Base-by-base conservation (phyloP, 2,113 vertebrate species). In the Ochotona curzoniae region DNA sequence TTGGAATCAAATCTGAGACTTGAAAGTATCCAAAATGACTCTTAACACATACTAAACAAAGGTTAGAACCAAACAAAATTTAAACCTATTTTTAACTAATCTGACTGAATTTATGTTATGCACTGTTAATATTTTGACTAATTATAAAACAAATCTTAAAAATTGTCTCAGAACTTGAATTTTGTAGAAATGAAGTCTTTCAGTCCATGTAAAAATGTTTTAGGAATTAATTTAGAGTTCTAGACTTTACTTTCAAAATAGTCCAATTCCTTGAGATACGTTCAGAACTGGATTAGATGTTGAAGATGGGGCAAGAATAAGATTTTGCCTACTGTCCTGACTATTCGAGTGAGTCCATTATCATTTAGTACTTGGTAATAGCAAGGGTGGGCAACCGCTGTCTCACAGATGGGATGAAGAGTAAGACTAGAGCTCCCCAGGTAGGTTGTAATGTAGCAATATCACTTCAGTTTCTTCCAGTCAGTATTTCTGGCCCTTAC, bases 201-300 rank as follows among this genome's bases (percentile, higher is more conserved):
- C 61, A 66, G 20, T 28, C 35, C 75, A 30, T 18, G 79, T 64
- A 79, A 20, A 91, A 83, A 70, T 70, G 44, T 57, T 82, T 93
- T 83, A 47, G 28, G 61, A 79, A 76, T 78, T 73, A 57, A 82
- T 35, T 86, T 89, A 57, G 63, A 81, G 47, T 60, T 70, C 9
- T 70, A 11, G 32, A 54, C 4, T 28, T 57, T 88, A 25, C 5
- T 54, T 71, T 73, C 20, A 78, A 32, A 78, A 32, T 49, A 8
- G 86, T 63, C 51, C 32, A 78, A 28, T 83, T 83, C 38, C 25
- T 44, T 79, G 64, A 87, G 23, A 44, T 93, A 74, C 32, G 18
- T 88, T 88, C 73, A 83, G 74, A 83, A 90, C n/a, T 75, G 28
- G 25, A 30, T 92, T 54, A 66, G 54, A 79, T 88, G 60, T 44